Evolutionary conservation across 2,797 vertebrate genomes (phyloP).

Genomic region (Salmo trutta): DNA sequence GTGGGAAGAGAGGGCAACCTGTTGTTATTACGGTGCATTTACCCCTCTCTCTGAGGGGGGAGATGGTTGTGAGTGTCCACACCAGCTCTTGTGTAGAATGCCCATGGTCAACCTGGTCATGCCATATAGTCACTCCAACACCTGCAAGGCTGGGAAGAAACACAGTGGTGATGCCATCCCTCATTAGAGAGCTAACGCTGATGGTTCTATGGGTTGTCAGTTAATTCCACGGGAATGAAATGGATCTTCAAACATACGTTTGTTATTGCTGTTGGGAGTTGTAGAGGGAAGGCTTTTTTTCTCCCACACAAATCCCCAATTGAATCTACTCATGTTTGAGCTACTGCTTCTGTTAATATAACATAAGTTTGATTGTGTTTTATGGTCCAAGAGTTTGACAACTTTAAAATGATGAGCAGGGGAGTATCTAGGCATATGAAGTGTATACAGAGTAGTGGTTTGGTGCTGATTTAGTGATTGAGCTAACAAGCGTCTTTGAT

Average conservation of each 20-base stretch:
- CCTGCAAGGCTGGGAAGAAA: not conserved
- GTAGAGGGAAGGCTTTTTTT: conserved; percentile 22
- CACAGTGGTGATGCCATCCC: too few species aligned
- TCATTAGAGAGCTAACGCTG: too few species aligned
- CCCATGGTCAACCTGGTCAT: not conserved
- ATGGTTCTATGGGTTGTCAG: not conserved
- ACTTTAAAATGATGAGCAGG: too few species aligned
- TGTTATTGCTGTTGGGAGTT: conserved; percentile 23
- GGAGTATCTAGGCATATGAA: too few species aligned
- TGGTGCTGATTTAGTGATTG: too few species aligned
- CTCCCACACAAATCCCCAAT: conserved; percentile 28
- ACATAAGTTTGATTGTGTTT: conserved; percentile 32
- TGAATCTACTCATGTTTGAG: conserved; percentile 30
- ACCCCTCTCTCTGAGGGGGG: not conserved
- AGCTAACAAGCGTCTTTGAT: too few species aligned
- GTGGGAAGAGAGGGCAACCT: not conserved
- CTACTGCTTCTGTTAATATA: conserved; percentile 25
- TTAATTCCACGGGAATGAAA: too few species aligned
- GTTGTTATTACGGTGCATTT: conserved; percentile 3
- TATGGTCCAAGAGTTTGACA: not conserved
- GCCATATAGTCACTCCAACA: not conserved
- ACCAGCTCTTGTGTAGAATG: conserved; percentile 3
- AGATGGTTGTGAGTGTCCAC: not conserved
- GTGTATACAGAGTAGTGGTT: too few species aligned
- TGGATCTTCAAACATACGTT: conserved; percentile 42